Evolutionary conservation across 2,888 invertebrate genomes (phyloP), one percentile per base, ranked within the genome.

Genomic region (Pterobdella sp.): DNA sequence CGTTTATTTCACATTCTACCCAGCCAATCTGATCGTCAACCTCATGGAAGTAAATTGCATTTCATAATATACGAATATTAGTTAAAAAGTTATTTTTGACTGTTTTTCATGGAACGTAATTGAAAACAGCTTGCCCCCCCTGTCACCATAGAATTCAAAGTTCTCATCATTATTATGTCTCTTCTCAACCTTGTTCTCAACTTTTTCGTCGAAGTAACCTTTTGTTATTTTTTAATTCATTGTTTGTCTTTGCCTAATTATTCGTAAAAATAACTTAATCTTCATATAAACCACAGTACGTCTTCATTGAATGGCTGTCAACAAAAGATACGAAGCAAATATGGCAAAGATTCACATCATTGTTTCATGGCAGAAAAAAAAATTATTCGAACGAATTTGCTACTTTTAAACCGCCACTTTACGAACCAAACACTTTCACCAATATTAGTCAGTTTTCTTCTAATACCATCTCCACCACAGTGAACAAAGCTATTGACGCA

Each of bases 131-230:
- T 83, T 31, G 73, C 77, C 32, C 77, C 79, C 32, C 76, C 80
- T 7, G 82, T 82, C n/a, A 77, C 77, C 22, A 72, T 82, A 1
- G 80, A 86, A 0, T 88, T 90, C 80, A 85, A 89, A 1, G 84
- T 87, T 22, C 81, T 88, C 0, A 81, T 88, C 0, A 76, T 89
- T 0, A 86, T 85, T 0, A 78, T 89, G 31, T 88, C 83, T 7
- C 73, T 81, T 3, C 77, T 80, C 72, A 84, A 82, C 84, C 86
- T 85, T 81, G 82, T 81, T 79, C 85, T 78, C 7, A 81, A 81
- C 34, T 77, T 82, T 37, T 72, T 88, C n/a, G 77, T 89, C 18
- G 85, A 89, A 72, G 82, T 82, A 76, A 75, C 14, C 60, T 56
- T 26, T 56, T 56, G 4, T 56, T 56, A 7, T 42, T 42, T 42